Evolutionary conservation across 1,140 invertebrate genomes (phyloP).

Genomic region (Ladona fulva): DNA sequence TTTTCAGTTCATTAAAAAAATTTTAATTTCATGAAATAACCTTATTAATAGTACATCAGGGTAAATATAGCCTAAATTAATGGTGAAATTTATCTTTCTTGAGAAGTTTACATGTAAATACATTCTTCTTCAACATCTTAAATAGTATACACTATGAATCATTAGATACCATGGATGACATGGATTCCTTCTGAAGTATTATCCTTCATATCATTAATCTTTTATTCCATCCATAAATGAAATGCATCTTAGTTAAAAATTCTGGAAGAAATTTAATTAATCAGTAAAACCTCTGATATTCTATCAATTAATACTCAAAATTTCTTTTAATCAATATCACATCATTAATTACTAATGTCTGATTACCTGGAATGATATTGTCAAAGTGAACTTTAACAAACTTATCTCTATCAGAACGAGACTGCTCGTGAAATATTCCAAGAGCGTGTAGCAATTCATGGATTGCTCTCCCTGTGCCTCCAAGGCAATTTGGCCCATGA

Average conservation of each 20-base stretch:
- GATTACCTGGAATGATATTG: conserved; percentile 46
- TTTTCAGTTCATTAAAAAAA: no score
- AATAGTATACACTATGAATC: no score
- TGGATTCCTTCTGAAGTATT: no score
- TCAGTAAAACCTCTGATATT: conserved; percentile 7
- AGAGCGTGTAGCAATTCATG: conserved; percentile 59
- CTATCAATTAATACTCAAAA: neutral
- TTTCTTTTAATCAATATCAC: neutral
- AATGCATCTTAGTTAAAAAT: conserved; percentile 45
- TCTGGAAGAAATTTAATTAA: conserved; percentile 35
- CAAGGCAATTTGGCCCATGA: conserved; percentile 47
- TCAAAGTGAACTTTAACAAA: conserved; percentile 47
- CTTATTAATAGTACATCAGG: no score
- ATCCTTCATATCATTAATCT: no score
- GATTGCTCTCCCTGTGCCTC: conserved; percentile 47
- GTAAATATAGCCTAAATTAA: no score
- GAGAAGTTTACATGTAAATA: no score
- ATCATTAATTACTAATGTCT: neutral
- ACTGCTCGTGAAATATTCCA: conserved; percentile 57
- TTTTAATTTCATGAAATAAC: no score
- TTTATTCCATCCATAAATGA: no score
- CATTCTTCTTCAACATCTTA: no score
- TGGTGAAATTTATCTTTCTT: no score
- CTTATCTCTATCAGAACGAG: conserved; percentile 48
- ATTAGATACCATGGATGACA: no score